phyloP scores from a whole-genome alignment of 2,113 vertebrate genomes.

The Psittacula cyanocephala region DNA sequence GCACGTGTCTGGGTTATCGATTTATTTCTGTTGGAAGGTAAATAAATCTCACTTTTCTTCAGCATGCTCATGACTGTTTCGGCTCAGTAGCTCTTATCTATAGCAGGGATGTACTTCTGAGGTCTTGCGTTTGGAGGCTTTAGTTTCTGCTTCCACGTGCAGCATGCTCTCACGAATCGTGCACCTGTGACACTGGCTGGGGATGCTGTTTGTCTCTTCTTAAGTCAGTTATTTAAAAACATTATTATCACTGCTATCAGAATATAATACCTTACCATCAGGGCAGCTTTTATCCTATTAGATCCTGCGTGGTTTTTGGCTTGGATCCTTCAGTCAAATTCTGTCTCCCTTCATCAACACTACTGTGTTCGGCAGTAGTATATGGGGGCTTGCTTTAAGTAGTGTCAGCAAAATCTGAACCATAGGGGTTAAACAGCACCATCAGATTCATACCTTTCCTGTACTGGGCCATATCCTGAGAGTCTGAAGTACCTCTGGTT shows the following conservation, averaged over 20 bases:
- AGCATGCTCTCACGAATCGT: background rate
- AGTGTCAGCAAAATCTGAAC: background rate
- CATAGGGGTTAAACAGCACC: background rate
- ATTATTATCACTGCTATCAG: background rate
- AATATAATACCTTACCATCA: background rate
- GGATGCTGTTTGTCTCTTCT: background rate
- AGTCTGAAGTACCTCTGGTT: background rate
- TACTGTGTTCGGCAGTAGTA: background rate
- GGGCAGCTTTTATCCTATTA: background rate
- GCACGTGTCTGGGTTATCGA: background rate
- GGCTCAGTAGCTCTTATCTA: background rate
- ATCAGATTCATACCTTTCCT: background rate
- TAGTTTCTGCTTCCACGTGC: background rate
- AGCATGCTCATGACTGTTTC: background rate
- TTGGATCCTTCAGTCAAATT: background rate
- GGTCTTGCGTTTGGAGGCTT: background rate
- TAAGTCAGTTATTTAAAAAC: background rate
- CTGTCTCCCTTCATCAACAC: background rate
- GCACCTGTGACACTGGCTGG: background rate
- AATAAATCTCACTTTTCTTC: constrained; percentile 30
- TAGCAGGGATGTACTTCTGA: background rate
- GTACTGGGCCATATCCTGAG: background rate
- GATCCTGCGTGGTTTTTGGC: background rate
- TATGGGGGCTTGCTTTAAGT: background rate
- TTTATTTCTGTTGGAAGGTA: constrained; percentile 29